Conservation (phyloP, 2,113 vertebrate species). For the Myotis davidii region DNA sequence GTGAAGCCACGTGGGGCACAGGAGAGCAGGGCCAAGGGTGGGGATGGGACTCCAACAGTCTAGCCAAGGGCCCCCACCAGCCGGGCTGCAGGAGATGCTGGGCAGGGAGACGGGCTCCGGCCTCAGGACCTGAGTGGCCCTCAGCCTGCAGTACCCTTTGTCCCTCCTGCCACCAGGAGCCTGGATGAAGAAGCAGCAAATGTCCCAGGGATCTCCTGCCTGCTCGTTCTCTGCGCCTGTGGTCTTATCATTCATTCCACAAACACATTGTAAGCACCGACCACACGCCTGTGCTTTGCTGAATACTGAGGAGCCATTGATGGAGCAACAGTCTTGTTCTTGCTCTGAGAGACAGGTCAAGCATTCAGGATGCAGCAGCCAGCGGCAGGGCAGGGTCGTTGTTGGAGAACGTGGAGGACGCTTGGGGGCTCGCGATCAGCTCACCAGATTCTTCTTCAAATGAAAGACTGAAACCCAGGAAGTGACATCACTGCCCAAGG, state of each 20-base stretch:
- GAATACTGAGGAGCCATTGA: accelerated
- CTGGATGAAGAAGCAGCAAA: neutral
- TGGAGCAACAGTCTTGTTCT: neutral
- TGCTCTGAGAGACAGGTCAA: neutral
- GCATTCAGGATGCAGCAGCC: too few relatives aligned
- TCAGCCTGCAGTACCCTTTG: neutral
- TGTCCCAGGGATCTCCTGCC: neutral
- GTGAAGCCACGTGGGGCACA: neutral
- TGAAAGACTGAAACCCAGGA: neutral
- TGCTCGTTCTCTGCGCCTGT: neutral
- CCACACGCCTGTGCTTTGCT: neutral
- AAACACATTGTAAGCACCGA: neutral
- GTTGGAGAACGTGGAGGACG: neutral
- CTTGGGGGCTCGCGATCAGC: neutral
- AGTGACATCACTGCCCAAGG: neutral
- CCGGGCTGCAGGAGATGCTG: neutral
- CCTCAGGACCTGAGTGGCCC: neutral
- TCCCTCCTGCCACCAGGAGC: neutral
- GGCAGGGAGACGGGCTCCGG: neutral
- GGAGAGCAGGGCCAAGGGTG: neutral
- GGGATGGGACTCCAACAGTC: neutral
- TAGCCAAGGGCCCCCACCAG: neutral
- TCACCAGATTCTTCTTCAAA: neutral
- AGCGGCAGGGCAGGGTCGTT: neutral
- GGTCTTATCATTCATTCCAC: neutral